A percentile compares a stretch with the other conserved stretches of the same genome.
Evolutionary conservation across 2,113 vertebrate species (phyloP).

Genomic region (Xiphorhynchus elegans): DNA sequence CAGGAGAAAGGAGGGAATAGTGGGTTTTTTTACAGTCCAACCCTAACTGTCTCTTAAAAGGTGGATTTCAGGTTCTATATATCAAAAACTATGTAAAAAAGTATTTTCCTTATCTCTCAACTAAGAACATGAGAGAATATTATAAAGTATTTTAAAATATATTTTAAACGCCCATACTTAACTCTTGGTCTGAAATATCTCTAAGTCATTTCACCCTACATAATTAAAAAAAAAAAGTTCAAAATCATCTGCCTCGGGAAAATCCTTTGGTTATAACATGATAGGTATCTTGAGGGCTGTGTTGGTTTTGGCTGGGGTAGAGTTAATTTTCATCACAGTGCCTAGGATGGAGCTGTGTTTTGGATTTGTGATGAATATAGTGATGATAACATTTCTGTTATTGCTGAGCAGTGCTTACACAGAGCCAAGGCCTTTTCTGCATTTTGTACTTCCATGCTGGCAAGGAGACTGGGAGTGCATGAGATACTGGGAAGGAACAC

Average conservation of each 20-base stretch:
- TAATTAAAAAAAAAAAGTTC: neutral
- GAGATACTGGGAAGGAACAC: neutral
- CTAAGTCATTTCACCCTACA: neutral
- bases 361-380: neutral
- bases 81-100: neutral
- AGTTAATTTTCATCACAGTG: neutral
- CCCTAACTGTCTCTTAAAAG: neutral
- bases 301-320: neutral
- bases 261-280: neutral
- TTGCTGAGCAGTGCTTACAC: neutral
- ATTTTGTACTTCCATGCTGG: rapidly evolving
- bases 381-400: neutral
- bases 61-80: neutral
- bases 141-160: neutral
- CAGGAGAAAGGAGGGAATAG: neutral
- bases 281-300: neutral
- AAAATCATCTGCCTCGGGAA: neutral
- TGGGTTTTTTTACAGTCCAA: neutral
- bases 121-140: neutral
- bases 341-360: neutral
- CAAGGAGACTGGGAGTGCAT: neutral
- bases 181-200: neutral
- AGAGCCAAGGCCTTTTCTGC: neutral
- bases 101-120: neutral
- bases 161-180: neutral